These are phyloP conservation scores for Drosophila murphyi DNA, from an alignment of 1,140 invertebrate species.

Conservation along the genomic window DNA sequence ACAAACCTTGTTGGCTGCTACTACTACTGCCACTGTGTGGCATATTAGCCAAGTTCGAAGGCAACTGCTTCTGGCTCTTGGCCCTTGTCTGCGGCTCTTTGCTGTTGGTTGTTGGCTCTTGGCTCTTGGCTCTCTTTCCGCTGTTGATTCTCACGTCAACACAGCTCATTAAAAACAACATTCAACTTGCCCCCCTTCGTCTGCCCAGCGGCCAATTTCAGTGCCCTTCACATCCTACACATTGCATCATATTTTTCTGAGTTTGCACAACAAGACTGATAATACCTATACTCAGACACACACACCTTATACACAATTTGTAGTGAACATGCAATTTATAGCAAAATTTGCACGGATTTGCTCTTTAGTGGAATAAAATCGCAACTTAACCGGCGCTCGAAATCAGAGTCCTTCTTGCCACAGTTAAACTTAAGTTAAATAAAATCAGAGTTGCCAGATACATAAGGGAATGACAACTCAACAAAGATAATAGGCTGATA, in stretches of 20 bases:
- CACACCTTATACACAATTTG: constrained; percentile 48
- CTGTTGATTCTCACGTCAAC: constrained; percentile 46
- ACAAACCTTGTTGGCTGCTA: constrained; percentile 26
- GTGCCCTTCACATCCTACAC: background rate
- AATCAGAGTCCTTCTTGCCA: too few relatives aligned
- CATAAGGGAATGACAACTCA: too few relatives aligned
- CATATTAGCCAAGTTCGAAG: constrained; percentile 56
- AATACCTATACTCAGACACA: constrained; percentile 11
- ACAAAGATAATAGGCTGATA: too few relatives aligned
- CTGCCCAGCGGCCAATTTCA: constrained; percentile 51
- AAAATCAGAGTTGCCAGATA: too few relatives aligned
- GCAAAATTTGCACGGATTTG: constrained; percentile 18
- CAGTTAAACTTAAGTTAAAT: too few relatives aligned
- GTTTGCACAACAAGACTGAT: constrained; percentile 21
- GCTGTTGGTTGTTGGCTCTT: too few relatives aligned
- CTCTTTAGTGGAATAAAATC: background rate
- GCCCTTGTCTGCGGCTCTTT: too few relatives aligned
- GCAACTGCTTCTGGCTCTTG: constrained; percentile 12
- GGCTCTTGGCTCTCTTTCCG: background rate
- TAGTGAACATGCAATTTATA: constrained; percentile 27
- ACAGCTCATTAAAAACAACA: constrained; percentile 64
- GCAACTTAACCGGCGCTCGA: too few relatives aligned
- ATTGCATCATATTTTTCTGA: background rate
- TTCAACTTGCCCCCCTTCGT: constrained; percentile 32
- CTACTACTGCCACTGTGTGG: background rate